These are phyloP conservation scores for Gyrodactylus salaris DNA, from an alignment of 1,140 invertebrate genomes.

Conservation along the genomic window DNA sequence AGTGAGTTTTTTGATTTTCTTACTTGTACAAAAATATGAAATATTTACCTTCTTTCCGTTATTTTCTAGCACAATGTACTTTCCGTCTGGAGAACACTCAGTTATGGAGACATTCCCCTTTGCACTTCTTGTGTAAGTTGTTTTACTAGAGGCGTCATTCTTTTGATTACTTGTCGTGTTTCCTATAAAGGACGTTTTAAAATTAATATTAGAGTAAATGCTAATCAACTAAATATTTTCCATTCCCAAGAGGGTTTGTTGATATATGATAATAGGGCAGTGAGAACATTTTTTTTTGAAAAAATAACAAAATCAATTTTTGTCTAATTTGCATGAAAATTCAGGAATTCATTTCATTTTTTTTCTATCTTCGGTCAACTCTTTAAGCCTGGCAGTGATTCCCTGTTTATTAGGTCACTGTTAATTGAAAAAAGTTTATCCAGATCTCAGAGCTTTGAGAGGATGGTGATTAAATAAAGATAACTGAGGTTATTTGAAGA, in stretches of 20 bases:
- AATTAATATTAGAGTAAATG: too few species aligned
- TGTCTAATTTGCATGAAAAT: too few species aligned
- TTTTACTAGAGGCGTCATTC: conserved; percentile 13
- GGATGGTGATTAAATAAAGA: too few species aligned
- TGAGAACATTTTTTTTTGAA: background rate
- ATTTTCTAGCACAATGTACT: conserved; percentile 24
- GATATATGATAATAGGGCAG: background rate
- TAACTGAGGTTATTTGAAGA: too few species aligned
- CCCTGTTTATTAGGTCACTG: too few species aligned
- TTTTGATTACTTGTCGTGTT: background rate
- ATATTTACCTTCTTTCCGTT: conserved; percentile 10
- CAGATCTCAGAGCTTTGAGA: too few species aligned
- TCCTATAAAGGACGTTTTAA: background rate
- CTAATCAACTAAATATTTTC: too few species aligned
- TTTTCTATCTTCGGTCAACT: too few species aligned
- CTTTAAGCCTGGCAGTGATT: too few species aligned
- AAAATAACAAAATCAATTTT: background rate
- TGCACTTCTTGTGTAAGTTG: conserved; percentile 24
- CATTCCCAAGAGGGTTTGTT: too few species aligned
- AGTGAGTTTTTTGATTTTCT: background rate
- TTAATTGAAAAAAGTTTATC: too few species aligned
- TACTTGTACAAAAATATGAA: background rate
- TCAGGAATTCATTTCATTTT: too few species aligned
- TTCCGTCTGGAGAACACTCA: conserved; percentile 23
- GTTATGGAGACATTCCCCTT: conserved; percentile 22